Percentiles rank a stretch among this genome's conserved stretches.
These are phyloP conservation scores for Elephantulus edwardii DNA, from an alignment of 2,113 vertebrate species.

Conservation along the genomic window DNA sequence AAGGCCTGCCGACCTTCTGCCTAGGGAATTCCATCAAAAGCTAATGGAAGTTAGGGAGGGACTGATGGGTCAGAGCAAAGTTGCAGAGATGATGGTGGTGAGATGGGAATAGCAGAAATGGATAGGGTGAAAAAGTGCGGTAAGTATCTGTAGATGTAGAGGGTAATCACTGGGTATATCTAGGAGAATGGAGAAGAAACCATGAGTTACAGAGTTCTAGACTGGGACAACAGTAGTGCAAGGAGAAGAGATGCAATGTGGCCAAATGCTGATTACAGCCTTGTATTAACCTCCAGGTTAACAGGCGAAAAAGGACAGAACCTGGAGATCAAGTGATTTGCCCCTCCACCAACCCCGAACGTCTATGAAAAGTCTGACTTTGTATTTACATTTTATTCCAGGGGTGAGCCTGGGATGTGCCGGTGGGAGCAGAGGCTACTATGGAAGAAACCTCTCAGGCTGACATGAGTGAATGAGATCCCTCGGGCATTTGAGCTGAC, in stretches of 20 bases:
- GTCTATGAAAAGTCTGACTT: fast-evolving
- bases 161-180: background rate
- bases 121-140: background rate
- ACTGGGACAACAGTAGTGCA: background rate
- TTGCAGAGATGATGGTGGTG: background rate
- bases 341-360: fast-evolving
- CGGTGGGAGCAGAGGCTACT: background rate
- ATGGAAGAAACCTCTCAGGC: background rate
- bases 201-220: background rate
- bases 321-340: background rate
- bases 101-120: background rate
- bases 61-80: background rate
- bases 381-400: background rate
- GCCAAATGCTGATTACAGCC: background rate
- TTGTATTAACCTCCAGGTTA: background rate
- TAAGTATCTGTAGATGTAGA: background rate
- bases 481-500: background rate
- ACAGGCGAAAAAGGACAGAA: background rate
- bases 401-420: background rate
- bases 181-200: background rate
- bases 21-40: background rate
- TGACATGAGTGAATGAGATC: background rate
- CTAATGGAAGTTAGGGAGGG: background rate
- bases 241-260: background rate
- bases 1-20: fast-evolving